Evolutionary conservation across 2,888 invertebrate genomes (phyloP).

Genomic region (Synanthedon tipuliformis): DNA sequence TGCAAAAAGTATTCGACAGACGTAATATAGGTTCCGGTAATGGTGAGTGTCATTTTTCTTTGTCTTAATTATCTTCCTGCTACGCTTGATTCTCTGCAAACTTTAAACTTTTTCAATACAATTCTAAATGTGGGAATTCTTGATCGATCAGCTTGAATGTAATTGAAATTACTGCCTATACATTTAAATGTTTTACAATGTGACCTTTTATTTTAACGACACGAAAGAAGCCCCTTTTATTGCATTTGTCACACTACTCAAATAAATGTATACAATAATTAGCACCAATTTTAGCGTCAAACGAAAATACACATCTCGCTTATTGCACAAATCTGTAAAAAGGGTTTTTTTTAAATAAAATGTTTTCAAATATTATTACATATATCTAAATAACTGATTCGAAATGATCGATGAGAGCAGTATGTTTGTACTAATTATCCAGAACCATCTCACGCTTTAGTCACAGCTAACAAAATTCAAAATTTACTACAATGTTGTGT

Average conservation of each 20-base stretch:
- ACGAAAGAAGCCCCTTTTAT: too few relatives aligned
- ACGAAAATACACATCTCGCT: too few relatives aligned
- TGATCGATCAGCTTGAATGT: slow-evolving; percentile 26
- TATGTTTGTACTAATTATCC: slow-evolving; percentile 36
- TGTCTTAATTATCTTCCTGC: slow-evolving; percentile 12
- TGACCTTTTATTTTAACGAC: too few relatives aligned
- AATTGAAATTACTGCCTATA: slow-evolving; percentile 11
- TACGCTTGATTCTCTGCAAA: slow-evolving; percentile 23
- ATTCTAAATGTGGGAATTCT: slow-evolving; percentile 16
- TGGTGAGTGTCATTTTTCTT: slow-evolving; percentile 37
- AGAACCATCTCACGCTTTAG: slow-evolving; percentile 60
- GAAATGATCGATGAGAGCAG: too few relatives aligned
- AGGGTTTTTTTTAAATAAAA: too few relatives aligned
- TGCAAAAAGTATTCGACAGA: slow-evolving; percentile 52
- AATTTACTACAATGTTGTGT: slow-evolving; percentile 65
- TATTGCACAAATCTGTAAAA: too few relatives aligned
- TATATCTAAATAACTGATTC: too few relatives aligned
- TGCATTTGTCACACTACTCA: too few relatives aligned
- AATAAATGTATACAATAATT: too few relatives aligned
- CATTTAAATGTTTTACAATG: background rate
- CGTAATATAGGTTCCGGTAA: slow-evolving; percentile 52
- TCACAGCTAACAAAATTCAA: slow-evolving; percentile 69
- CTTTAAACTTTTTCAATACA: slow-evolving; percentile 14
- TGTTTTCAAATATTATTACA: too few relatives aligned
- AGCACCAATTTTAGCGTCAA: too few relatives aligned